Base-by-base conservation (phyloP, 1,140 invertebrate genomes). In the Pogonomyrmex californicus region DNA sequence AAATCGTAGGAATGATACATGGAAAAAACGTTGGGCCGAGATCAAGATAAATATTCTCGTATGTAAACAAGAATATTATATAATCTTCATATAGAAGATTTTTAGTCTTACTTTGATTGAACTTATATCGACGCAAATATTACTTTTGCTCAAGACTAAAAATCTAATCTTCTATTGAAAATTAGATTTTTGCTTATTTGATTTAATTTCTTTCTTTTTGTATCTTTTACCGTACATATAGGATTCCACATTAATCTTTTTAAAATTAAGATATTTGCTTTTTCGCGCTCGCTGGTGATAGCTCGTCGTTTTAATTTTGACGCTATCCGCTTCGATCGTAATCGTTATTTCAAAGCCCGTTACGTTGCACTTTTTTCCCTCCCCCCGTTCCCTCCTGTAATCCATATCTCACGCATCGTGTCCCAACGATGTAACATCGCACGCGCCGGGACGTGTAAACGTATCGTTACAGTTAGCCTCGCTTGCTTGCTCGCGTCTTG, bases 361-460 rank as follows among this genome's bases (percentile, higher is more conserved):
- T 44, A 51, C 7, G 10, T 10, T 23, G 41, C 41, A 41, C 33
- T 14, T 81, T 14, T 56, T 1, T 51, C 47, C 5, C n/a, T 36
- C 30, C 17, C 23, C 5, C n/a, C 5, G 38, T 10, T 63, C 3
- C 23, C 54, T 56, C 23, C 54, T 56, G 41, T 17, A 23, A 58
- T 36, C 65, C n/a, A 47, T n/a, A 82, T 47, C 33, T 73, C 23
- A 17, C 6, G 65, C n/a, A 41, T 68, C 41, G 33, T 14, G 17
- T 71, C 30, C 44, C 51, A 30, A 38, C 62, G n/a, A 62, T 83
- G 38, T 56, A 83, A 73, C 23, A 60, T 1, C 30, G 62, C 73
- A 38, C 44, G 36, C 36, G 36, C 36, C 33, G 33, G 49, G 14
- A 33, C 56, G 56, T 77, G 38, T 54, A 63, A 63, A 65, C 47